Conservation (phyloP, 2,888 invertebrate genomes). For the Ormyrus thymus region DNA sequence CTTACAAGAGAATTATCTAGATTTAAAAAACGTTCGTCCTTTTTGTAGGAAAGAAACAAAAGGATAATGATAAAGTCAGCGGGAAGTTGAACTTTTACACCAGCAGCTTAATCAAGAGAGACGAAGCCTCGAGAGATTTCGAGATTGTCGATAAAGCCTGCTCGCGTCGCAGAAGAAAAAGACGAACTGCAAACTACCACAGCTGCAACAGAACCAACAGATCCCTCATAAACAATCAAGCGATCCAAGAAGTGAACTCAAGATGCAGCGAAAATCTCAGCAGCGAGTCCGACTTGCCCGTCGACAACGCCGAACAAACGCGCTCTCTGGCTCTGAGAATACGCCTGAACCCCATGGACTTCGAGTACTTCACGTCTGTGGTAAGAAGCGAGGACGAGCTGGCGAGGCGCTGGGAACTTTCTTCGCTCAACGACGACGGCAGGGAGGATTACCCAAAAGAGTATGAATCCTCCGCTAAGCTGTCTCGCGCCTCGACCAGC, state of each 20-base stretch:
- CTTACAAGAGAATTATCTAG: not conserved
- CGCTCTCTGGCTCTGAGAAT: conserved; percentile 78
- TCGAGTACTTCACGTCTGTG: conserved; percentile 79
- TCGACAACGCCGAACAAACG: conserved; percentile 54
- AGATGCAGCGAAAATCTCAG: conserved; percentile 21
- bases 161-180: conserved; percentile 21
- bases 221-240: conserved; percentile 14
- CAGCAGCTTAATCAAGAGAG: not conserved
- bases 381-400: conserved; percentile 75
- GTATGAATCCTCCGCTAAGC: no score
- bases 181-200: conserved; percentile 3
- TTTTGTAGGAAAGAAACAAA: conserved; percentile 36
- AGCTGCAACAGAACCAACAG: not conserved
- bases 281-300: conserved; percentile 71
- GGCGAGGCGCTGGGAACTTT: not conserved
- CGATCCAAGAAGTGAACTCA: not conserved
- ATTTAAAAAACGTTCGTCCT: conserved; percentile 25
- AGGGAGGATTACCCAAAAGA: conserved; percentile 64
- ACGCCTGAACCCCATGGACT: conserved; percentile 78
- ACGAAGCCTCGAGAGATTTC: not conserved
- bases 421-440: conserved; percentile 58
- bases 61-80: conserved; percentile 33
- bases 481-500: conserved; percentile 58
- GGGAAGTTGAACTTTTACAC: not conserved
- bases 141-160: conserved; percentile 1